Base-by-base conservation (phyloP, 2,113 vertebrate genomes). In the Etheostoma cragini region DNA sequence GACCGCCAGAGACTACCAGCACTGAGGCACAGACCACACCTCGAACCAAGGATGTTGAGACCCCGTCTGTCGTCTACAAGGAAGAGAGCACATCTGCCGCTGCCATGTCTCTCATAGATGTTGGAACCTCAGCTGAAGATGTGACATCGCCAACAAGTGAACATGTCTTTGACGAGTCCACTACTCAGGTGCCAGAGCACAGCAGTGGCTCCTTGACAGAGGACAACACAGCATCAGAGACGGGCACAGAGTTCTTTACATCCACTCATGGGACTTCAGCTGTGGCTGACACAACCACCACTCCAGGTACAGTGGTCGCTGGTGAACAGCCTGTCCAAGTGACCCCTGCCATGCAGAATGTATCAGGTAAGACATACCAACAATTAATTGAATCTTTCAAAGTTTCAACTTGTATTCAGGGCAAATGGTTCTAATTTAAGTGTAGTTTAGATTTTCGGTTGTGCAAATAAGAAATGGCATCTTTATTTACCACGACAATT, bases 351-450 rank as follows among this genome's bases (percentile, higher is more conserved):
- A 92, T 81, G 87, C 94, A 89, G 69, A 96, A 96, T 88, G 90
- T 93, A 83, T 96, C 97, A 97, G 97, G 97, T 98, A 97, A 96
- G 96, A 70, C 16, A 63, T 7, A 66, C 35, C 24, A 47, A 30
- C 24, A 70, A 67, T 57, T 61, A 3, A 6, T 67, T 58, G 42
- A 15, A 42, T 14, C 6, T 45, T 30, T 42, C 12, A 2, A 33
- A 61, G 3, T 16, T 52, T 61, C 22, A 38, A 50, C 4, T 66
- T 63, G 1, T 8, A 26, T 30, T 30, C 6, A 30, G 3, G 50
- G 0, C 24, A 68, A 5, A 15, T 35, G 1, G 17, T 77, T 64
- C 15, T 24, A 46, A 42, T 60, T 54, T 17, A 30, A 68, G 4
- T 15, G 1, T 12, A 15, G 42, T 74, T 60, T 30, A 60, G 16